phyloP scores from a whole-genome alignment of 2,888 invertebrate genomes.

The Blera fallax region DNA sequence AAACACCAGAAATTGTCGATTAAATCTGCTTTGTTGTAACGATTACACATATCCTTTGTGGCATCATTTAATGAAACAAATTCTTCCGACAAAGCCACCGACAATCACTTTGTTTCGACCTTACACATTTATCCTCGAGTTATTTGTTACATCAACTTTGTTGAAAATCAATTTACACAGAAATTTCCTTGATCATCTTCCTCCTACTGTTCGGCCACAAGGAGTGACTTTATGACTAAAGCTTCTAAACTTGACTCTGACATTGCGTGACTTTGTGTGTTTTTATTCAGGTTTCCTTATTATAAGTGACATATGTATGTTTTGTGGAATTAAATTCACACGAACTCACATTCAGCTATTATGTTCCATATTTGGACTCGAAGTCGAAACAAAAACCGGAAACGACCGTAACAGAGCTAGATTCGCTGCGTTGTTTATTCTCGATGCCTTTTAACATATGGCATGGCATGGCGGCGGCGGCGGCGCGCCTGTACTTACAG shows the following conservation, averaged over 20 bases:
- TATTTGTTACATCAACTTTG: not conserved
- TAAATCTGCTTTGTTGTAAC: not conserved
- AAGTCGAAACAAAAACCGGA: slow-evolving; percentile 51
- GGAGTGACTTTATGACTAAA: not conserved
- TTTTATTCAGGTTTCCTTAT: slow-evolving; percentile 9
- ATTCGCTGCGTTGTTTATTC: not conserved
- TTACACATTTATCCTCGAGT: not conserved
- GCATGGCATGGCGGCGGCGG: too few species aligned
- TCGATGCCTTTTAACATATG: not conserved
- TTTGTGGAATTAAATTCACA: slow-evolving; percentile 32
- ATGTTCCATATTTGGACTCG: slow-evolving; percentile 61
- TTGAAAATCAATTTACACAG: not conserved
- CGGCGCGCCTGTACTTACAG: not conserved
- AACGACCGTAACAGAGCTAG: slow-evolving; percentile 55
- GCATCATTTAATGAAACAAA: too few species aligned
- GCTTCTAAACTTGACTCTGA: slow-evolving; percentile 59
- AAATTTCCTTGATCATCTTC: slow-evolving; percentile 18
- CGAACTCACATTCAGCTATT: slow-evolving; percentile 40
- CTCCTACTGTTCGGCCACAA: slow-evolving; percentile 3
- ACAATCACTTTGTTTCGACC: not conserved
- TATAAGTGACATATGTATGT: slow-evolving; percentile 20
- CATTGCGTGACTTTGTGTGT: slow-evolving; percentile 44
- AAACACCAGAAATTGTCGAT: too few species aligned
- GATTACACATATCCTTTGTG: not conserved
- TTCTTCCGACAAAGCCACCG: not conserved